phyloP scores from a whole-genome alignment of 2,888 invertebrate genomes.

The Cephus sareptanus region DNA sequence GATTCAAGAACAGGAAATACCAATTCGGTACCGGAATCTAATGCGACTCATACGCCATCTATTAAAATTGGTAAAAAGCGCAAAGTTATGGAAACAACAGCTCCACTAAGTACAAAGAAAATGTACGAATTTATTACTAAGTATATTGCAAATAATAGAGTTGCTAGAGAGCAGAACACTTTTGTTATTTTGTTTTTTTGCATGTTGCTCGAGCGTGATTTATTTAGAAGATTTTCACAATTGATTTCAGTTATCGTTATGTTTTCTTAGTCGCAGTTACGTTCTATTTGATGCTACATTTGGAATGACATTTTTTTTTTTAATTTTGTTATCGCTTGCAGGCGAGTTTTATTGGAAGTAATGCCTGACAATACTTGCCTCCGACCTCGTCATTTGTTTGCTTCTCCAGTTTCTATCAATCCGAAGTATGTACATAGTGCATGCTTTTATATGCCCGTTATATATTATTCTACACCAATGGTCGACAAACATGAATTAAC shows the following conservation, averaged over 20 bases:
- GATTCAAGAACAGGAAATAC: slow-evolving; percentile 61
- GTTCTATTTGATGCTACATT: not conserved
- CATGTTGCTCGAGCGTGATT: not conserved
- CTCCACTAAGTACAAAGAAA: slow-evolving; percentile 75
- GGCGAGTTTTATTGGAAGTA: slow-evolving; percentile 73
- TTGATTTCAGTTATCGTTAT: slow-evolving; percentile 17
- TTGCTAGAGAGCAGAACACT: not conserved
- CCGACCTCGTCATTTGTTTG: slow-evolving; percentile 69
- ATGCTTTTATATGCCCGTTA: slow-evolving; percentile 12
- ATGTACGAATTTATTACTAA: slow-evolving; percentile 67
- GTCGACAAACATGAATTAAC: not conserved
- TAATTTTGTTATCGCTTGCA: slow-evolving; percentile 58
- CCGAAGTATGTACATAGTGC: slow-evolving; percentile 69
- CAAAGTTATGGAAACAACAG: slow-evolving; percentile 70
- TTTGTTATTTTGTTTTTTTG: not conserved
- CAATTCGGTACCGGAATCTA: slow-evolving; percentile 32
- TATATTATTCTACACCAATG: not conserved
- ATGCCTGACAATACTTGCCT: slow-evolving; percentile 72
- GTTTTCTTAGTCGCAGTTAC: slow-evolving; percentile 8
- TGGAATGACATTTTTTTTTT: slow-evolving; percentile 7
- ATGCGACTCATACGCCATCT: slow-evolving; percentile 69
- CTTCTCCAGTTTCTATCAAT: slow-evolving; percentile 66
- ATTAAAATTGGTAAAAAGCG: slow-evolving; percentile 75
- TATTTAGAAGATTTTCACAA: not conserved
- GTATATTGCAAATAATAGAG: not conserved